These are phyloP conservation scores for Ornithoptera priamus DNA, from an alignment of 2,888 invertebrate genomes.

Conservation along the genomic window DNA sequence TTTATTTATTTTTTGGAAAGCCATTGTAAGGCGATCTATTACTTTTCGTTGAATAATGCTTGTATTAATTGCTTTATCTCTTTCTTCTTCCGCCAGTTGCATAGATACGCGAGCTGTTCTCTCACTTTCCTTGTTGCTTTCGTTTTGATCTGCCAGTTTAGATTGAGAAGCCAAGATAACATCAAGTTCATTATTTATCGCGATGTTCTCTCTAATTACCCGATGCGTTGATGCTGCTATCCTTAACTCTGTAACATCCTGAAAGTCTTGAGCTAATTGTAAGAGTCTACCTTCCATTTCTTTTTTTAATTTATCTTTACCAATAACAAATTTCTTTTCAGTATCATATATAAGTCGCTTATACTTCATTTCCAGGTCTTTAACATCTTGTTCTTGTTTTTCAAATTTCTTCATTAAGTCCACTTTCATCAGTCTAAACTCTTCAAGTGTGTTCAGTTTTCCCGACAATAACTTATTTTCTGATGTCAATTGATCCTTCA, in stretches of 20 bases:
- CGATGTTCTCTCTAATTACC: constrained; percentile 91
- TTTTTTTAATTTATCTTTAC: constrained; percentile 90
- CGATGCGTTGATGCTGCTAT: constrained; percentile 94
- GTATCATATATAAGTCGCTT: constrained; percentile 89
- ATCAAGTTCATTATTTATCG: constrained; percentile 88
- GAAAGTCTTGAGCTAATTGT: constrained; percentile 90
- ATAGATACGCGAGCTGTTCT: constrained; percentile 75
- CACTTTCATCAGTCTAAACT: constrained; percentile 92
- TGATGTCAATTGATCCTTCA: constrained; percentile 91
- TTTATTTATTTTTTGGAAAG: constrained; percentile 76
- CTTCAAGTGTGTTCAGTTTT: constrained; percentile 93
- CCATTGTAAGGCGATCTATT: constrained; percentile 81
- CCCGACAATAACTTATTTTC: constrained; percentile 93
- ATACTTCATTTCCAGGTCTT: constrained; percentile 88
- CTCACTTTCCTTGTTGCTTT: constrained; percentile 80
- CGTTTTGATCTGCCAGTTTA: constrained; percentile 82
- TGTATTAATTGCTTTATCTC: constrained; percentile 82
- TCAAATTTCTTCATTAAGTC: constrained; percentile 92
- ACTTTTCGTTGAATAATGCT: constrained; percentile 82
- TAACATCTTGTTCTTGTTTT: constrained; percentile 86
- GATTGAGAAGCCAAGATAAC: constrained; percentile 82
- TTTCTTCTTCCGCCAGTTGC: constrained; percentile 81
- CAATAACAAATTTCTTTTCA: constrained; percentile 86
- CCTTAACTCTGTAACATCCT: constrained; percentile 90
- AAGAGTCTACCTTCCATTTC: constrained; percentile 91